Evolutionary conservation across 2,113 vertebrate genomes (phyloP), one percentile per base, ranked within the genome.

Genomic region (Notothenia rossii): DNA sequence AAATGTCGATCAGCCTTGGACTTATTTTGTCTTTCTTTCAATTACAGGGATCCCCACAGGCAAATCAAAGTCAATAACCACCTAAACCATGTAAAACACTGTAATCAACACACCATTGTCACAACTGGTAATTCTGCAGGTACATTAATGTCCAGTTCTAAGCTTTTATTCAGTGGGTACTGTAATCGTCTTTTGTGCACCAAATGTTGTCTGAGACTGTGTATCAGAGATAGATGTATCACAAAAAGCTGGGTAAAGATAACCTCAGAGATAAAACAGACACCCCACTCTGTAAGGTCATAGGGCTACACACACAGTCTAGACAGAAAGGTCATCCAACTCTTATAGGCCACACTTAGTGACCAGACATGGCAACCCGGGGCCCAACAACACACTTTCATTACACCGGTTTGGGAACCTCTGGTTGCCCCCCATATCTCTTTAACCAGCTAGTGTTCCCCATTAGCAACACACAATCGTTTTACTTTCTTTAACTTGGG

Each of bases 281-380:
- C 75, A 60, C 33, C 33, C 48, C 25, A 63, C 25, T 58, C 62
- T 22, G 55, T 71, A 3, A 60, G 88, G 84, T 91, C 86, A 69
- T 58, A 72, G 83, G 87, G 87, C 74, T 83, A 71, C 33, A 53
- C 65, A 83, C 80, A 85, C 80, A 79, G 79, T 68, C 69, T 71
- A 71, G 55, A 40, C 69, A 82, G 46, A 82, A 77, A 90, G 88
- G 85, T 89, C 85, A 84, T 68, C 75, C 61, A 49, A 76, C 82
- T 33, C 84, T 56, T 55, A 75, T 6, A 67, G 73, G 72, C 3
- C 40, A 63, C 33, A 12, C 64, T 61, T 13, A 4, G 33, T 54
- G 75, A 77, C 50, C 67, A 83, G 2, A 83, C 80, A 69, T 43
- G 58, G 67, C 69, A 49, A 69, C 72, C 58, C 62, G 1, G 11